Percentiles rank a stretch among this genome's conserved stretches.
These are phyloP conservation scores for Iguana delicatissima DNA, from an alignment of 2,797 vertebrate genomes.

Conservation along the genomic window DNA sequence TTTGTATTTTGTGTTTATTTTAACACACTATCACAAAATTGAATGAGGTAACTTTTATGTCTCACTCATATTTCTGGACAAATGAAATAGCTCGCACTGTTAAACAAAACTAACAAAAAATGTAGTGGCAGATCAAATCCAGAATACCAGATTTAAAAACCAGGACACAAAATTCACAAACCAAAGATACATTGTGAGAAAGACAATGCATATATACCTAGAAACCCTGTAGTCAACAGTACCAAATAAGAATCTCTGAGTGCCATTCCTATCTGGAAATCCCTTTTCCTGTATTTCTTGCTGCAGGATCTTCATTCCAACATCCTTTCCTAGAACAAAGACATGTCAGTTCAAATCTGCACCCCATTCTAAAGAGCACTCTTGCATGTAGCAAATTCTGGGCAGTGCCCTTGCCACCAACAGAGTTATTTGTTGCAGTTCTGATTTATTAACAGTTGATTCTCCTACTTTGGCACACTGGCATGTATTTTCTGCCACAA, in stretches of 20 bases:
- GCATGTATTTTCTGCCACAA: too few species aligned
- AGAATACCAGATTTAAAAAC: background rate
- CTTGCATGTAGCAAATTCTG: background rate
- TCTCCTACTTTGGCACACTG: background rate
- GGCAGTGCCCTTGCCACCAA: background rate
- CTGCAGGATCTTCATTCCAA: slow-evolving; percentile 71
- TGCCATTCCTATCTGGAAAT: slow-evolving; percentile 70
- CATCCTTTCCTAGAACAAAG: slow-evolving; percentile 58
- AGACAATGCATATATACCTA: slow-evolving; percentile 63
- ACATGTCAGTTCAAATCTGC: background rate
- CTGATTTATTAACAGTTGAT: background rate
- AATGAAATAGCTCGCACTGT: background rate
- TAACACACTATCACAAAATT: too few species aligned
- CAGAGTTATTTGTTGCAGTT: background rate
- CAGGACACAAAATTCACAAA: background rate
- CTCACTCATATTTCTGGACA: too few species aligned
- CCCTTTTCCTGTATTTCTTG: slow-evolving; percentile 65
- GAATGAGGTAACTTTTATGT: too few species aligned
- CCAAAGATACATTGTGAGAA: background rate
- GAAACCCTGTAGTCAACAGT: slow-evolving; percentile 74
- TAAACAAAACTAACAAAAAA: background rate
- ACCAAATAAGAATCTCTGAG: slow-evolving; percentile 70
- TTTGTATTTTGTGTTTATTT: too few species aligned
- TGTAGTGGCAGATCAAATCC: background rate
- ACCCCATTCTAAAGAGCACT: background rate